Percentiles rank a stretch among this genome's conserved stretches.
Evolutionary conservation across 2,888 invertebrate species (phyloP).

Genomic region (Pachymerium ferrugineum): DNA sequence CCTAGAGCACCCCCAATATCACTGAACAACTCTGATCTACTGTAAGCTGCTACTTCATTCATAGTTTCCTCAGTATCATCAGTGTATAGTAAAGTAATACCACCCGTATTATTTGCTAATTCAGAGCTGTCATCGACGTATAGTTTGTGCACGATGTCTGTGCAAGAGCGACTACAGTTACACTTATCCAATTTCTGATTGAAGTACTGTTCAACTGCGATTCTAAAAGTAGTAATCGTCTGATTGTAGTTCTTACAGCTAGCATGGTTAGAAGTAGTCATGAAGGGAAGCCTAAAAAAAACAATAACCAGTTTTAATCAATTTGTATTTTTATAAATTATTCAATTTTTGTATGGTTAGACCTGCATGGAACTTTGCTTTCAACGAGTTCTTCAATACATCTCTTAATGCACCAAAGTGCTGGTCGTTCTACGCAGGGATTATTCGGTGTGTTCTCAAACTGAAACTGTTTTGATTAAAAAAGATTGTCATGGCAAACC

Average conservation of each 20-base stretch:
- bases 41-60: neutral
- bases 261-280: neutral
- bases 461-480: neutral
- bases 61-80: neutral
- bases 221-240: neutral
- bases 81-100: neutral
- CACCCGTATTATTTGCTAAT: neutral
- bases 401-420: neutral
- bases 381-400: neutral
- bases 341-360: neutral
- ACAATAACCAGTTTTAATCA: neutral
- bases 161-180: neutral
- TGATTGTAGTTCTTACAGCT: neutral
- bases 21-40: neutral
- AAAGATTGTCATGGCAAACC: neutral
- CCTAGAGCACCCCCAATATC: neutral
- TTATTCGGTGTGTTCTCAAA: neutral
- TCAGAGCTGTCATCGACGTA: neutral
- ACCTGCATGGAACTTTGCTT: neutral
- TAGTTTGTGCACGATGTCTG: neutral
- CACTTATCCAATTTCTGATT: neutral
- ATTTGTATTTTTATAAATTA: neutral
- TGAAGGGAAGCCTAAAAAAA: neutral
- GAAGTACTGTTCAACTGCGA: neutral
- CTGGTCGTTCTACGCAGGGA: neutral